Evolutionary conservation across 2,113 vertebrate genomes (phyloP).

Genomic region (Oreochromis tanganicae): DNA sequence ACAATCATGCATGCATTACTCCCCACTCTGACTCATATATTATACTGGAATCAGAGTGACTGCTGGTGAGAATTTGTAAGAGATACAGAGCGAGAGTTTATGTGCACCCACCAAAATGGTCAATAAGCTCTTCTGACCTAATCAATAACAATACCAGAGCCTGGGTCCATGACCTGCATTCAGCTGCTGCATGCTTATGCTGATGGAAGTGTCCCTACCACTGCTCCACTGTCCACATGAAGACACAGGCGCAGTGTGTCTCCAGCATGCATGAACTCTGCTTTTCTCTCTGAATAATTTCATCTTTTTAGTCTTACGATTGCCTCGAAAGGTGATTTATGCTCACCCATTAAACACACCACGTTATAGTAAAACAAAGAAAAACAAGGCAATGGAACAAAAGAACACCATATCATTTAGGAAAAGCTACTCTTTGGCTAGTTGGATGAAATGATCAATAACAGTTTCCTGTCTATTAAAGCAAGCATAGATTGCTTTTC

Average conservation of each 20-base stretch:
- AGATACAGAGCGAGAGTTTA: constrained; percentile 4
- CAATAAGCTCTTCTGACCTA: constrained; percentile 55
- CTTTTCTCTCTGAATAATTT: neutral
- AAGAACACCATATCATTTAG: neutral
- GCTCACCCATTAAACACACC: neutral
- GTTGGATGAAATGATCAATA: neutral
- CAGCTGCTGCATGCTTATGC: neutral
- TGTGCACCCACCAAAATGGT: constrained; percentile 26
- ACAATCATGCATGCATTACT: constrained; percentile 46
- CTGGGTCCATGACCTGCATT: constrained; percentile 61
- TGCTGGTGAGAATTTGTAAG: neutral
- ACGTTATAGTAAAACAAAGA: neutral
- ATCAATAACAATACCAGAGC: constrained; percentile 59
- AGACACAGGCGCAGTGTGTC: neutral
- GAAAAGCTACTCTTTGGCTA: neutral
- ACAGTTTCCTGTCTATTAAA: neutral
- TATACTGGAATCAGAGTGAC: neutral
- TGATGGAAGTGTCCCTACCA: neutral
- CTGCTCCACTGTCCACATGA: neutral
- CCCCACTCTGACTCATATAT: constrained; percentile 14
- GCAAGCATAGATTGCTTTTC: neutral
- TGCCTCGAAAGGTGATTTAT: neutral
- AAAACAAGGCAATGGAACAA: neutral
- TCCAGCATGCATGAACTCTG: neutral
- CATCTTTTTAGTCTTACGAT: neutral